Evolutionary conservation across 1,140 invertebrate genomes (phyloP).

Genomic region (Drosophila yakuba): DNA sequence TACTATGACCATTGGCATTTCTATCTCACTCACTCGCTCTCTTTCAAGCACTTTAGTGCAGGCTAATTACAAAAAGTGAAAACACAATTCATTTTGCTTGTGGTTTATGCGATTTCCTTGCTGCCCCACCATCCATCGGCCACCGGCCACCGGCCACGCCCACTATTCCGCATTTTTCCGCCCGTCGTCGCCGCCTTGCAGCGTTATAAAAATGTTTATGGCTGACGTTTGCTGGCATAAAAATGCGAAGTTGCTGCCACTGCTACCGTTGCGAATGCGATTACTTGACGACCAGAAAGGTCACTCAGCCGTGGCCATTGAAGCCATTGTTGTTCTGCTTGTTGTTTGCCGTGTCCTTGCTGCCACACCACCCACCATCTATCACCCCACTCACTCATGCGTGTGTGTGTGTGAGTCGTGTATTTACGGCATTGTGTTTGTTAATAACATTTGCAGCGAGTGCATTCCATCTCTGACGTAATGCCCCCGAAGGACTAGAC

Average conservation of each 20-base stretch:
- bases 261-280: slow-evolving; percentile 66
- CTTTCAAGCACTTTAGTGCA: slow-evolving; percentile 43
- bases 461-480: slow-evolving; percentile 66
- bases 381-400: neutral
- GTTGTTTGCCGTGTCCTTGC: slow-evolving; percentile 34
- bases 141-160: neutral
- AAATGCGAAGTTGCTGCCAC: slow-evolving; percentile 48
- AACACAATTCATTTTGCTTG: slow-evolving; percentile 78
- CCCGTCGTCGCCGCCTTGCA: slow-evolving; percentile 34
- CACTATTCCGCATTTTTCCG: neutral
- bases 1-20: slow-evolving; percentile 4
- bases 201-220: slow-evolving; percentile 73
- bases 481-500: slow-evolving; percentile 26
- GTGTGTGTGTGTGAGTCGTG: slow-evolving; percentile 15
- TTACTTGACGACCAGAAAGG: slow-evolving; percentile 63
- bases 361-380: slow-evolving; percentile 1
- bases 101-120: slow-evolving; percentile 66
- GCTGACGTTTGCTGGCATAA: slow-evolving; percentile 72
- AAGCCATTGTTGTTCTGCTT: slow-evolving; percentile 1
- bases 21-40: neutral
- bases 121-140: neutral
- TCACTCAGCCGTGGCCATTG: slow-evolving; percentile 53
- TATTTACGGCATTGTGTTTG: slow-evolving; percentile 66
- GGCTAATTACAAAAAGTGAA: slow-evolving; percentile 80
- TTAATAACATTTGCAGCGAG: slow-evolving; percentile 69